Conservation (phyloP, 2,888 invertebrate species). For the Acronicta leporina region DNA sequence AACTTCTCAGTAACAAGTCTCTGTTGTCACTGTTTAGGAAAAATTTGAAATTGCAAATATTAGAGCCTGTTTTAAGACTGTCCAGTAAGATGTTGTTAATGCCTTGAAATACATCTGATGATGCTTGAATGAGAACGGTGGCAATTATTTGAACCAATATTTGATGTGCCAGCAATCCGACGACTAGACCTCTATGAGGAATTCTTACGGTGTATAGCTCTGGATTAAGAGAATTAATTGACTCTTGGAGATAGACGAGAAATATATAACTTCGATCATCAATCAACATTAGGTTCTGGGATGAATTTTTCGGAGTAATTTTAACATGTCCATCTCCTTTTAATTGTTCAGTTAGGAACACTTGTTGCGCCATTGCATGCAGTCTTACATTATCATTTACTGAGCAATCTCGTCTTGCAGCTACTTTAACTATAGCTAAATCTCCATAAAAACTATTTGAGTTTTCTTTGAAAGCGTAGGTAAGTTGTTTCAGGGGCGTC, state of each 20-base stretch:
- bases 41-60: constrained; percentile 82
- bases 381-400: constrained; percentile 95
- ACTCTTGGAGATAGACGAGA: constrained; percentile 94
- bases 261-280: constrained; percentile 97
- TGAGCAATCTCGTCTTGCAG: constrained; percentile 96
- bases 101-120: constrained; percentile 90
- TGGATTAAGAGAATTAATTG: constrained; percentile 91
- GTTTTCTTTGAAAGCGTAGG: constrained; percentile 96
- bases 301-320: constrained; percentile 75
- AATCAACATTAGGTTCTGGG: constrained; percentile 87
- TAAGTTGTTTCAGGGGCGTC: constrained; percentile 95
- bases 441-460: constrained; percentile 99
- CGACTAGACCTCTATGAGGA: constrained; percentile 95
- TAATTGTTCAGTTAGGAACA: constrained; percentile 90
- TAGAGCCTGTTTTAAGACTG: constrained; percentile 81
- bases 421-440: constrained; percentile 97
- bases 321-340: constrained; percentile 77
- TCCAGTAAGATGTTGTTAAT: constrained; percentile 90
- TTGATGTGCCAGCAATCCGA: constrained; percentile 97
- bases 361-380: constrained; percentile 97
- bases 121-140: constrained; percentile 94
- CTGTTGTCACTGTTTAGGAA: constrained; percentile 90
- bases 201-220: constrained; percentile 95
- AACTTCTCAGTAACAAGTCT: constrained; percentile 92
- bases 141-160: constrained; percentile 97